Evolutionary conservation across 1,140 invertebrate genomes (phyloP).

Genomic region (Steinernema khuongi): DNA sequence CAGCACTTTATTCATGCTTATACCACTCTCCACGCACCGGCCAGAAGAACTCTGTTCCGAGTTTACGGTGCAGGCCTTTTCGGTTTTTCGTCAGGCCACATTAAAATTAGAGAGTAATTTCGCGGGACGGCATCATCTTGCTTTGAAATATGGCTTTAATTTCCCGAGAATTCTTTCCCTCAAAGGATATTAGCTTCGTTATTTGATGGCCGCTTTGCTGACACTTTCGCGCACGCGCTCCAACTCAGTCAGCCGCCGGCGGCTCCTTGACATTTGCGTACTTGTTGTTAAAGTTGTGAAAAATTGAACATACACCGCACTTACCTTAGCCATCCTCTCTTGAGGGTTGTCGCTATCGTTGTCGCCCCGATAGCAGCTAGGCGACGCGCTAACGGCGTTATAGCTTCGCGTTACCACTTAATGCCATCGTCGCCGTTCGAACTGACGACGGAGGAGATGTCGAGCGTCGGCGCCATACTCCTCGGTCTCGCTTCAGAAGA

Average conservation of each 20-base stretch:
- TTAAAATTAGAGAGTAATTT: conserved; percentile 3
- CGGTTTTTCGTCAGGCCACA: too few species aligned
- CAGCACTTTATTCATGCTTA: neutral
- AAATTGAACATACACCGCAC: neutral
- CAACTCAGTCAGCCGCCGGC: neutral
- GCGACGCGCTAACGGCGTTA: neutral
- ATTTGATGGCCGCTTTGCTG: conserved; percentile 9
- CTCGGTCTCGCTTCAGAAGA: neutral
- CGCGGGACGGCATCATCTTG: conserved; percentile 11
- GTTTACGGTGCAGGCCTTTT: too few species aligned
- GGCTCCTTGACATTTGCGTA: neutral
- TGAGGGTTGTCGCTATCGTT: conserved; percentile 23
- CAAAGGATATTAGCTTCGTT: conserved; percentile 6
- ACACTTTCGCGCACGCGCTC: conserved; percentile 15
- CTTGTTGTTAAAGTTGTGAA: conserved; percentile 19
- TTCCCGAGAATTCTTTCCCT: neutral
- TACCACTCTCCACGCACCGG: neutral
- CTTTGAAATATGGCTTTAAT: conserved; percentile 20
- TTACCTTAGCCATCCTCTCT: conserved; percentile 22
- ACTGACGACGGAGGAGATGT: neutral
- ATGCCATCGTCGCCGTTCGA: neutral
- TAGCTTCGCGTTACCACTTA: neutral
- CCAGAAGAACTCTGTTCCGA: too few species aligned
- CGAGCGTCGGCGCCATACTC: neutral
- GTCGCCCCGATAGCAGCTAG: conserved; percentile 1